These are phyloP conservation scores for Dendrolimus kikuchii DNA, from an alignment of 1,140 invertebrate genomes.

Conservation along the genomic window DNA sequence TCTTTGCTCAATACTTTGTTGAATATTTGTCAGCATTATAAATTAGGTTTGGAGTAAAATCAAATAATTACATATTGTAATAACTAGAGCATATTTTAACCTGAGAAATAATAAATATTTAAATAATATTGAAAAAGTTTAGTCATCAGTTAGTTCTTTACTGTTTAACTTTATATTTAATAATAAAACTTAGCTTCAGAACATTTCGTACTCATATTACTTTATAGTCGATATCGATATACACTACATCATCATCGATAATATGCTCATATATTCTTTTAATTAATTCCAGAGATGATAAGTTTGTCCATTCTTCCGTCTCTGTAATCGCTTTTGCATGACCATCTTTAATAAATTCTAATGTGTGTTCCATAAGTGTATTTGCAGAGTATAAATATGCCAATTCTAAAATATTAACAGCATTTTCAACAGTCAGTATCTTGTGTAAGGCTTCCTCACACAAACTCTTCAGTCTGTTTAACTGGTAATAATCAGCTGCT, in stretches of 20 bases:
- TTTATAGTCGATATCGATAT: too few relatives aligned
- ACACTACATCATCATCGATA: conserved; percentile 49
- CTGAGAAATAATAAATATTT: too few relatives aligned
- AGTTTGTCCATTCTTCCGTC: conserved; percentile 52
- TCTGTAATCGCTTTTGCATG: conserved; percentile 56
- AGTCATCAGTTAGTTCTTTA: too few relatives aligned
- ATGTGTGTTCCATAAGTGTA: conserved; percentile 38
- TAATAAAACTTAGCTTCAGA: too few relatives aligned
- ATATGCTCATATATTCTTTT: conserved; percentile 63
- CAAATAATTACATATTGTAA: too few relatives aligned
- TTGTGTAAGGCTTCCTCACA: conserved; percentile 62
- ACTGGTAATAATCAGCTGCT: conserved; percentile 63
- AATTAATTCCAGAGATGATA: conserved; percentile 54
- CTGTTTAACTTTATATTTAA: too few relatives aligned
- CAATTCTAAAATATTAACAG: conserved; percentile 53
- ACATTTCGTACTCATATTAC: too few relatives aligned
- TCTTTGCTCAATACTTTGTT: too few relatives aligned
- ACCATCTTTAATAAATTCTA: conserved; percentile 65
- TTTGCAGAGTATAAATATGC: conserved; percentile 59
- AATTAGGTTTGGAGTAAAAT: too few relatives aligned
- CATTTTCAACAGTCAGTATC: conserved; percentile 60
- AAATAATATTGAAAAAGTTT: too few relatives aligned
- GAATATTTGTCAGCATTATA: too few relatives aligned
- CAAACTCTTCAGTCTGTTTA: conserved; percentile 52
- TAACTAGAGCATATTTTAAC: too few relatives aligned